These are phyloP conservation scores for Eulemur rubriventer DNA, from an alignment of 2,797 vertebrate genomes.

Conservation along the genomic window DNA sequence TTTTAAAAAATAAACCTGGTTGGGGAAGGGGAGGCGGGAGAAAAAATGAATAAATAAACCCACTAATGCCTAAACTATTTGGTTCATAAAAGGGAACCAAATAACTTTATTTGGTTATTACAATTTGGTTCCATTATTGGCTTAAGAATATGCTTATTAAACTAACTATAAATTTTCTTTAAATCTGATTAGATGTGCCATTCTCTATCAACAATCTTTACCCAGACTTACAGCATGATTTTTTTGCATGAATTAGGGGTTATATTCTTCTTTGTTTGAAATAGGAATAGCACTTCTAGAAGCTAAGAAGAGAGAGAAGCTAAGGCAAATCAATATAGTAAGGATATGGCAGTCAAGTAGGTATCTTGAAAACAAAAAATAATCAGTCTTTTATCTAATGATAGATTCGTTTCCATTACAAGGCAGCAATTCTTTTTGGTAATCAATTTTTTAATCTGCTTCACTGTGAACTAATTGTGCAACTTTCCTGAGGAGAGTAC, in stretches of 20 bases:
- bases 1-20: background rate
- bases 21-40: too few relatives aligned
- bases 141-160: background rate
- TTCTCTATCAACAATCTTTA: background rate
- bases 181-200: background rate
- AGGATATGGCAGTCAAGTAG: background rate
- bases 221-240: background rate
- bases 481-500: background rate
- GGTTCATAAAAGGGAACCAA: background rate
- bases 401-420: constrained; percentile 1
- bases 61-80: constrained; percentile 32
- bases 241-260: constrained; percentile 16
- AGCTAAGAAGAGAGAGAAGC: constrained; percentile 8
- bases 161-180: constrained; percentile 13
- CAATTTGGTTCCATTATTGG: too few relatives aligned
- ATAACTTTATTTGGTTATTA: too few relatives aligned
- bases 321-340: background rate
- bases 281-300: background rate
- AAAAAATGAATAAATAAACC: background rate
- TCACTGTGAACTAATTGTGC: background rate
- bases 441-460: constrained; percentile 15
- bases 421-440: background rate
- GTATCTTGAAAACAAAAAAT: background rate
- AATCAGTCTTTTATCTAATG: background rate
- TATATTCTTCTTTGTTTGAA: constrained; percentile 2